Conservation (phyloP, 2,888 invertebrate genomes). For the Napeogenes inachia region DNA sequence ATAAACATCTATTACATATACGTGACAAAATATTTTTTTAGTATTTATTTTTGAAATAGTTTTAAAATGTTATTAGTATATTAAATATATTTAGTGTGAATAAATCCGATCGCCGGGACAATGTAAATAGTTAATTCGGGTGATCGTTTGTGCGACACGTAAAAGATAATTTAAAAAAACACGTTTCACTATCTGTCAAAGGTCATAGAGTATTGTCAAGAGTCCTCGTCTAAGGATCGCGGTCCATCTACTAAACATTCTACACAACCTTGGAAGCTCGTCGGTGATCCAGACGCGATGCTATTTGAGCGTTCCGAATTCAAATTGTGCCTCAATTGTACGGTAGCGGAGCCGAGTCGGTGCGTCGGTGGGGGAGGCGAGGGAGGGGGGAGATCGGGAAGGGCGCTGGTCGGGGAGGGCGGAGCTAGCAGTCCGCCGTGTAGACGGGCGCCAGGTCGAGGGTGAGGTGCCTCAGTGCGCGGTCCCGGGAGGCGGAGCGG, state of each 20-base stretch:
- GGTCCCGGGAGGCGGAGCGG: slow-evolving; percentile 88
- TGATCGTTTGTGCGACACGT: slow-evolving; percentile 63
- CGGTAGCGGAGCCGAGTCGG: slow-evolving; percentile 23
- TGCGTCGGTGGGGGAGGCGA: not conserved
- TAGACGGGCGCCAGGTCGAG: slow-evolving; percentile 91
- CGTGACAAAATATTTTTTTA: slow-evolving; percentile 44
- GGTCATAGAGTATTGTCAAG: slow-evolving; percentile 69
- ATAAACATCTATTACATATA: slow-evolving; percentile 51
- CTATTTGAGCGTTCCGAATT: slow-evolving; percentile 19
- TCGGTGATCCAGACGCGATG: not conserved
- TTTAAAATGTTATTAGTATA: slow-evolving; percentile 45
- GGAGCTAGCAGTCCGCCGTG: slow-evolving; percentile 67
- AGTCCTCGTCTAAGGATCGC: slow-evolving; percentile 40
- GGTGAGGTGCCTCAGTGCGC: slow-evolving; percentile 88
- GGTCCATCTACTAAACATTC: slow-evolving; percentile 50
- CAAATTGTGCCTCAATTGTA: slow-evolving; percentile 26
- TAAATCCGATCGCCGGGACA: slow-evolving; percentile 42
- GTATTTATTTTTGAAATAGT: slow-evolving; percentile 57
- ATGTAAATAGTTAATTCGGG: slow-evolving; percentile 33
- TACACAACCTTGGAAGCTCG: slow-evolving; percentile 73
- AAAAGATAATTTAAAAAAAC: slow-evolving; percentile 37
- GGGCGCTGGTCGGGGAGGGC: not conserved
- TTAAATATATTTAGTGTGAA: slow-evolving; percentile 47
- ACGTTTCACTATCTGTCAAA: slow-evolving; percentile 58
- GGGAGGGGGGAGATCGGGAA: not conserved